A percentile compares a stretch with the other conserved stretches of the same genome.
Conservation (phyloP, 37 sponge, comb jelly and placozoan genomes). For the Aphrocallistes beatrix region DNA sequence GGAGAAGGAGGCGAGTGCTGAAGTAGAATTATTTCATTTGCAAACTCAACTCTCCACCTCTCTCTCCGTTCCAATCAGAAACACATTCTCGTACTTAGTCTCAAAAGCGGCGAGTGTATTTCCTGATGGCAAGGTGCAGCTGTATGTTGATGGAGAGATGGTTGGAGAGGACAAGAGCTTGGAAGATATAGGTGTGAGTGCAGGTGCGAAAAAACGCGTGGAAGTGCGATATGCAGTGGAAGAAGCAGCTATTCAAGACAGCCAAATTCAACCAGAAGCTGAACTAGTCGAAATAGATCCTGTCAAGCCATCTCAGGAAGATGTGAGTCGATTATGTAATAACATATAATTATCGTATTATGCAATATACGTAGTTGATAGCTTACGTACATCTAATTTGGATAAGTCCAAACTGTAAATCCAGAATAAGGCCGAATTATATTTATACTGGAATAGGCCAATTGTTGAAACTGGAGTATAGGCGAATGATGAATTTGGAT, state of each 20-base stretch:
- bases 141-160: neutral
- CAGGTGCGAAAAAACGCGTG: neutral
- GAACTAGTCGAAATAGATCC: neutral
- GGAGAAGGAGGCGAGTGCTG: slow-evolving; percentile 7
- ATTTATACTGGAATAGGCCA: too few species aligned
- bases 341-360: too few species aligned
- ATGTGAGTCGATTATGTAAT: too few species aligned
- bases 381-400: too few species aligned
- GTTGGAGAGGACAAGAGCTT: neutral
- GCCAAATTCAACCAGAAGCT: neutral
- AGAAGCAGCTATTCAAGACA: neutral
- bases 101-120: slow-evolving; percentile 6
- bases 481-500: too few species aligned
- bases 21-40: neutral
- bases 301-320: too few species aligned
- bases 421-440: too few species aligned
- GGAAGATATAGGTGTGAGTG: neutral
- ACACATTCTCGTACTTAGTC: neutral
- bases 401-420: too few species aligned
- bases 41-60: neutral
- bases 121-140: neutral
- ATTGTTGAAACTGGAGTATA: too few species aligned
- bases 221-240: neutral
- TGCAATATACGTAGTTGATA: too few species aligned
- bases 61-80: neutral